Evolutionary conservation across 64 coral and sea anemone genomes (phyloP).

Genomic region (Actinia tenebrosa): DNA sequence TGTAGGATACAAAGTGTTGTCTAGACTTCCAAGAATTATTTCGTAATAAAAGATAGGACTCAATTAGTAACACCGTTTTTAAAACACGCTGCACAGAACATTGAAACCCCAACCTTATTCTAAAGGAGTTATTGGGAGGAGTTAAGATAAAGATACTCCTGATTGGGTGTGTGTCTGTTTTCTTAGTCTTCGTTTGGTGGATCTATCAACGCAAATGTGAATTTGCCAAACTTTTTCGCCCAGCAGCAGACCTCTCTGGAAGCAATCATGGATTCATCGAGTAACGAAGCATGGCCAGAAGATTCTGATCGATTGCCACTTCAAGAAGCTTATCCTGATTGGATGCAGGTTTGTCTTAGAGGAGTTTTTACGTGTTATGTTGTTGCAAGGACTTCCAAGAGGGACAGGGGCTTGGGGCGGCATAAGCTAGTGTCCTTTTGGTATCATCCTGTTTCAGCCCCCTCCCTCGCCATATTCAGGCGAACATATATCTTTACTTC

Average conservation of each 20-base stretch:
- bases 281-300: constrained; percentile 53
- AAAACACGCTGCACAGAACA: no score
- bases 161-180: neutral
- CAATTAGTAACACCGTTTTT: no score
- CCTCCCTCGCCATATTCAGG: no score
- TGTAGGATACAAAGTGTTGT: no score
- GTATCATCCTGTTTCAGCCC: no score
- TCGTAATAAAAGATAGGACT: no score
- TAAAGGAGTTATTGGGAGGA: neutral
- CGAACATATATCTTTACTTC: no score
- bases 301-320: constrained; percentile 21
- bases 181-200: constrained; percentile 1
- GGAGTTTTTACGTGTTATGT: neutral
- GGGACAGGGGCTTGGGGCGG: no score
- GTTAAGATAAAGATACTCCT: neutral
- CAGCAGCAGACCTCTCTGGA: constrained; percentile 31
- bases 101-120: no score
- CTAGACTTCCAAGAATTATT: no score
- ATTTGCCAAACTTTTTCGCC: constrained; percentile 20
- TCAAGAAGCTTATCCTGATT: constrained; percentile 69
- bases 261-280: constrained; percentile 26
- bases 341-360: constrained; percentile 67
- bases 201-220: neutral
- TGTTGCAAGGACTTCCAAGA: no score
- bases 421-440: no score